Evolutionary conservation across 2,797 vertebrate genomes (phyloP).

Genomic region (Caiman crocodilus): DNA sequence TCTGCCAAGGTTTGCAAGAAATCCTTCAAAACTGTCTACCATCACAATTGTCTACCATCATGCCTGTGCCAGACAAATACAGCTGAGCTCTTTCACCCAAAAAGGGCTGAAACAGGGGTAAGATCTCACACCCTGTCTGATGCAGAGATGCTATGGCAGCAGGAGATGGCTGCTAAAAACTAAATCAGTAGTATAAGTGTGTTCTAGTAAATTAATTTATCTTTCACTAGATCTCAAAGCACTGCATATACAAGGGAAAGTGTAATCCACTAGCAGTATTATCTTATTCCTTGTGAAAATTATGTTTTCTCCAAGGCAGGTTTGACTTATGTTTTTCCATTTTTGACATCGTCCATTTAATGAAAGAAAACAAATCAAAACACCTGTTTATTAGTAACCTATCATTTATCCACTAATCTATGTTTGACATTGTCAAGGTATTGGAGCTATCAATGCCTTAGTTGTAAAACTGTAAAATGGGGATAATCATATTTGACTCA

Average conservation of each 20-base stretch:
- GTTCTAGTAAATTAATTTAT: neutral
- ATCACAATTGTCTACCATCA: neutral
- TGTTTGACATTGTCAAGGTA: neutral
- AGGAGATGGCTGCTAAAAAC: neutral
- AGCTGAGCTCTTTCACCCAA: neutral
- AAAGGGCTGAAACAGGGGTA: neutral
- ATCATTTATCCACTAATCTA: neutral
- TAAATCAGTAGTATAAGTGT: neutral
- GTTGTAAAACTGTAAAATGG: neutral
- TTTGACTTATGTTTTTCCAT: neutral
- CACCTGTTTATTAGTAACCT: neutral
- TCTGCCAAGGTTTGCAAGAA: neutral
- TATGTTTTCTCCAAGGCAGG: neutral
- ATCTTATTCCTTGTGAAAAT: neutral
- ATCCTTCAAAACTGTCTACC: neutral
- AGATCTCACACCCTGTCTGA: neutral
- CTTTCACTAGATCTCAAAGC: no score
- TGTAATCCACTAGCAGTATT: neutral
- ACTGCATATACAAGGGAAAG: no score
- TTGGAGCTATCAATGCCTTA: neutral
- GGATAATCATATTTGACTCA: neutral
- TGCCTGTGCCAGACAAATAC: neutral
- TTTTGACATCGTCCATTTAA: neutral
- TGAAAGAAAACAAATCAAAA: neutral
- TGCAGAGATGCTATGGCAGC: neutral